Percentiles rank a stretch among this genome's conserved stretches.
These are phyloP conservation scores for Apodemia duryi DNA, from an alignment of 2,888 invertebrate species.

Conservation along the genomic window DNA sequence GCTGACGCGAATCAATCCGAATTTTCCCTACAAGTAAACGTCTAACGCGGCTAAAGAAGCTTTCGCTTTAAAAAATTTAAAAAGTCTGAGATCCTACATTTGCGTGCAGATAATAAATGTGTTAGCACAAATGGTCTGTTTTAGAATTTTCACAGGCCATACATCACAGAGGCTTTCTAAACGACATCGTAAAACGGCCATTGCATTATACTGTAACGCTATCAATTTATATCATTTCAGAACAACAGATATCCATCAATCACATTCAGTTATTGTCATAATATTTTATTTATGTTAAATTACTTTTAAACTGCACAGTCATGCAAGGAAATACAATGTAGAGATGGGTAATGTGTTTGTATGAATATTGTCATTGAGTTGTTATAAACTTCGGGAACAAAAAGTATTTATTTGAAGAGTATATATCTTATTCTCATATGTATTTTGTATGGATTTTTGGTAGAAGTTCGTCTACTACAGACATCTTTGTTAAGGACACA, in stretches of 20 bases:
- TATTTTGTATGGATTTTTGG: too few species aligned
- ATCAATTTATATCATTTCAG: conserved; percentile 4
- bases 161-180: conserved; percentile 8
- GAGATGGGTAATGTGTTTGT: neutral
- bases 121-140: neutral
- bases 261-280: conserved; percentile 9
- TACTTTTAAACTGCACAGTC: conserved; percentile 5
- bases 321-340: neutral
- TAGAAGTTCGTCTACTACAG: too few species aligned
- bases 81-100: neutral
- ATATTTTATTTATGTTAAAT: conserved; percentile 2
- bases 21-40: too few species aligned
- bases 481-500: too few species aligned
- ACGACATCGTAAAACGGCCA: conserved; percentile 8
- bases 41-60: too few species aligned
- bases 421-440: too few species aligned
- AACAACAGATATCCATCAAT: conserved; percentile 3
- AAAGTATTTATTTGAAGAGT: too few species aligned
- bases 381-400: too few species aligned
- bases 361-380: too few species aligned
- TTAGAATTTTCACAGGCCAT: conserved; percentile 8
- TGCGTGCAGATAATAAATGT: neutral
- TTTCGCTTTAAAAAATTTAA: too few species aligned
- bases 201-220: conserved; percentile 8
- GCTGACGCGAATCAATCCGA: too few species aligned